Evolutionary conservation across 1,140 invertebrate genomes (phyloP), one percentile per base, ranked within the genome.

Genomic region (Cherax quadricarinatus): DNA sequence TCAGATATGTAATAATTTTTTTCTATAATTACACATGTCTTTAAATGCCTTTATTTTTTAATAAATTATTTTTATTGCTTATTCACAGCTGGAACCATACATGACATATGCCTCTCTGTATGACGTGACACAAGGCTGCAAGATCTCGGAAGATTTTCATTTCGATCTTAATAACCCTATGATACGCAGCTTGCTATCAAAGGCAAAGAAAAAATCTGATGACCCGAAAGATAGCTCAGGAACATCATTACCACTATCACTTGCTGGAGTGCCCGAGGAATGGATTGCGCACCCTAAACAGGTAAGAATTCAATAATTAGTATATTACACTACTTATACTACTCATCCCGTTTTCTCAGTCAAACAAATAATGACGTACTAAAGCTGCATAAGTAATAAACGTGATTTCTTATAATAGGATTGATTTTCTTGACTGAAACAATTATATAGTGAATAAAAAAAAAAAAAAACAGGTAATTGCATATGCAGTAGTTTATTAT

Each of bases 61-160:
- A 41, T 41, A 41, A 41, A 41, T 41, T 41, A 41, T 41, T 41
- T 41, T 24, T 18, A 66, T 66, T 88, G 48, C 41, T 41, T 60
- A 91, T 75, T 30, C 24, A 94, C 94, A 96, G 96, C 95, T 99
- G 57, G 98, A 99, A 94, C 98, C 98, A 3, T 99, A 99, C 95
- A 97, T 98, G 94, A 97, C 98, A 6, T 97, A 97, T 14, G 95
- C 99, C 79, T 97, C 97, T 81, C 95, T 99, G 7, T 99, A 97
- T 95, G 98, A 99, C 96, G 97, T 97, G 3, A 97, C 97, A 94
- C 96, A 97, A 93, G 97, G 97, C 18, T 96, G 96, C 94, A 99
- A 99, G 95, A 95, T 99, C 41, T 98, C 98, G 1, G 98, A 99
- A 95, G 98, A 98, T 95, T 99, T 99, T 95, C 97, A 98, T 95